Evolutionary conservation across 2,797 vertebrate genomes (phyloP).

Genomic region (Sphaeramia orbicularis): DNA sequence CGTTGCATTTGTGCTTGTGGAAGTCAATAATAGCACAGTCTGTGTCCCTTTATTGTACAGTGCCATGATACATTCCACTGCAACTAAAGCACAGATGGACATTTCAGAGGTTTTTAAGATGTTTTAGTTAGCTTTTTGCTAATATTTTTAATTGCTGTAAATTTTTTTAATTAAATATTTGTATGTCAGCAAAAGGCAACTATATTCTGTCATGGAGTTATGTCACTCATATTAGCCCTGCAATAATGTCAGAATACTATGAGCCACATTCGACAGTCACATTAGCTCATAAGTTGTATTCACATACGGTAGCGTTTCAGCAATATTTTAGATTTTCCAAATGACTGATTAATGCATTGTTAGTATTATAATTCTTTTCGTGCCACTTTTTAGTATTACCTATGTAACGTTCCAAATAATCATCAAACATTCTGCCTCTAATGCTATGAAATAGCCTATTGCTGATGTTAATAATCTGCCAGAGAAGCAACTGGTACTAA

Average conservation of each 20-base stretch:
- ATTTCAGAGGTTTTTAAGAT: slow-evolving; percentile 52
- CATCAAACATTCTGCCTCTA: slow-evolving; percentile 68
- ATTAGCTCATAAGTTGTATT: slow-evolving; percentile 50
- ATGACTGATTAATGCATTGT: slow-evolving; percentile 48
- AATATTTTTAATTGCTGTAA: slow-evolving; percentile 29
- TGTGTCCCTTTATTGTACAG: slow-evolving; percentile 82
- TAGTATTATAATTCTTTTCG: slow-evolving; percentile 45
- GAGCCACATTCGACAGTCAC: slow-evolving; percentile 53
- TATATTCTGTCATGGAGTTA: slow-evolving; percentile 50
- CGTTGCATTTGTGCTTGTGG: slow-evolving; percentile 65
- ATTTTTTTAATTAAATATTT: slow-evolving; percentile 15
- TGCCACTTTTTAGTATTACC: slow-evolving; percentile 56
- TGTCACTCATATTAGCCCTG: slow-evolving; percentile 69
- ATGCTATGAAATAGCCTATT: slow-evolving; percentile 72
- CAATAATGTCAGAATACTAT: slow-evolving; percentile 71
- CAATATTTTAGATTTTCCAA: slow-evolving; percentile 70
- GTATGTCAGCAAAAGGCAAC: slow-evolving; percentile 50
- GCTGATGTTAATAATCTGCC: slow-evolving; percentile 60
- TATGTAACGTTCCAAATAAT: slow-evolving; percentile 66
- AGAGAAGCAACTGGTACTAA: slow-evolving; percentile 64
- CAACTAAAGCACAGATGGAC: slow-evolving; percentile 79
- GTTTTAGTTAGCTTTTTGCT: slow-evolving; percentile 50
- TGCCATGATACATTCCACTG: slow-evolving; percentile 83
- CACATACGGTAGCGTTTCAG: slow-evolving; percentile 72
- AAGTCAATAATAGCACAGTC: slow-evolving; percentile 74